phyloP scores from a whole-genome alignment of 2,113 vertebrate species.

The Oreochromis tanganicae region DNA sequence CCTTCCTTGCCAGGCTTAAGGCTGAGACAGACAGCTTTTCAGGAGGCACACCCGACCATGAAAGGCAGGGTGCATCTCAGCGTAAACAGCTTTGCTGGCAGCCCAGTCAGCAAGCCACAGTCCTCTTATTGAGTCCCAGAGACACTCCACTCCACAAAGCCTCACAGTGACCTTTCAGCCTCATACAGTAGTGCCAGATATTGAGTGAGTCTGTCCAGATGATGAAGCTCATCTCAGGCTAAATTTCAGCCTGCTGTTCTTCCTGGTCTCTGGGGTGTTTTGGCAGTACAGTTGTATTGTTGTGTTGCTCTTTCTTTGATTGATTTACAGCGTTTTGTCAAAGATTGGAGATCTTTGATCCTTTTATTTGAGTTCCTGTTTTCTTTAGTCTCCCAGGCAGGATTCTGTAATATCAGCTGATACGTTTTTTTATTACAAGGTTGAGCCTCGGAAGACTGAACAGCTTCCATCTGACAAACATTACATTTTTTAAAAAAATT shows the following conservation, averaged over 20 bases:
- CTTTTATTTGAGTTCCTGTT: constrained; percentile 13
- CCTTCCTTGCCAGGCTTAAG: not conserved
- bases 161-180: constrained; percentile 44
- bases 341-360: constrained; percentile 11
- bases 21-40: not conserved
- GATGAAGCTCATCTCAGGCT: constrained; percentile 37
- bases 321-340: constrained; percentile 38
- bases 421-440: not conserved
- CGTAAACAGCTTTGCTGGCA: constrained; percentile 28
- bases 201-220: constrained; percentile 37
- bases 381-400: not conserved
- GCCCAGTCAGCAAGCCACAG: constrained; percentile 17
- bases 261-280: not conserved
- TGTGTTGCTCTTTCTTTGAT: constrained; percentile 35
- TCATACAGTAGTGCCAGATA: constrained; percentile 17
- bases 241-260: constrained; percentile 4
- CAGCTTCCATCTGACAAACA: not conserved
- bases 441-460: not conserved
- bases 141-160: constrained; percentile 36
- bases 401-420: not conserved
- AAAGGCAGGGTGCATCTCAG: constrained; percentile 17
- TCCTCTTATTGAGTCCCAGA: constrained; percentile 34
- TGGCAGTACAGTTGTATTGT: not conserved
- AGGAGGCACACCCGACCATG: constrained; percentile 4
- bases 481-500: not conserved